Base-by-base conservation (phyloP, 2,113 vertebrate species). In the Prolemur simus region DNA sequence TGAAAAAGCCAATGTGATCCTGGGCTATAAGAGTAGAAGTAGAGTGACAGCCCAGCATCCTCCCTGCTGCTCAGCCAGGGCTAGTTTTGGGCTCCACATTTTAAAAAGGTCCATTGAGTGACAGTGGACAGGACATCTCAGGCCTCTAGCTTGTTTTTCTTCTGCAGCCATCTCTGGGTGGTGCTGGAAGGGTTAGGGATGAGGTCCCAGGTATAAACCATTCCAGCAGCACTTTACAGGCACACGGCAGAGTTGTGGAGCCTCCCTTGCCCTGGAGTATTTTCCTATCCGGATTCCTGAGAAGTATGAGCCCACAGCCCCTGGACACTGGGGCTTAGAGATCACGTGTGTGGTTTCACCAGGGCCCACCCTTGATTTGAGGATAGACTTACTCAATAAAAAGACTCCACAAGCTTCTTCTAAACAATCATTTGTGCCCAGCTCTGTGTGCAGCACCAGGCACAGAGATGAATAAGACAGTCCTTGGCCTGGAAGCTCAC, bases 1-100 rank as follows among this genome's bases (percentile, higher is more conserved):
- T 95, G 92, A 96, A 96, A 97, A 96, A 88, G 69, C 89, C 94
- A 91, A 64, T 49, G 88, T 63, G 82, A 87, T 95, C 56, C 77
- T 32, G 45, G 45, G 21, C 86, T 64, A 74, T 85, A 58, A 80
- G 95, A 87, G 39, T 0, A 83, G 91, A 73, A 54, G 47, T 0
- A 4, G 90, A 96, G 21, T 95, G 97, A 94, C 94, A 96, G 88
- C 86, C 64, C 39, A 2, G 94, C 32, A 10, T 84, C 86, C 20
- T 96, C 54, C 96, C 92, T 5, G 54, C 76, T 32, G 96, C 73
- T 63, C 39, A 12, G 89, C 52, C 69, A 86, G 56, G 94, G 76
- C 73, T 73, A 29, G 12, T 4, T 34, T 34, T 4, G 83, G 83
- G 80, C 34, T 69, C 63, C 63, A 34, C 52, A 1, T 47, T 64